Conservation (phyloP, 2,797 vertebrate genomes). For the Percopsis omiscomaycus region DNA sequence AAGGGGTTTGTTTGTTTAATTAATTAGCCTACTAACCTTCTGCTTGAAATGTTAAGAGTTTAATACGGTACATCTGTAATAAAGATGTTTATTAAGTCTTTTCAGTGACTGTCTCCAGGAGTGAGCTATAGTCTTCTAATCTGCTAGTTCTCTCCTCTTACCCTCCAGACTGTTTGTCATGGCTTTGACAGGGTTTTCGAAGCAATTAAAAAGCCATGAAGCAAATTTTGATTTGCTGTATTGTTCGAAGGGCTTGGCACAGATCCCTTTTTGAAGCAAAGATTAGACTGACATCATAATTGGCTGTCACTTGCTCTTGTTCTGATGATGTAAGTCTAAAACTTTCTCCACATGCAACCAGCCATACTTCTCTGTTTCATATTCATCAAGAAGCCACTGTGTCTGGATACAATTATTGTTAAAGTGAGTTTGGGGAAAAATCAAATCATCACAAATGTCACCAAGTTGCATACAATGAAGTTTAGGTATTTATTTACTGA, state of each 20-base stretch:
- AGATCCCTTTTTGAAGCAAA: neutral
- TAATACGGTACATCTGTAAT: too few relatives aligned
- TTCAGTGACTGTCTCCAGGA: too few relatives aligned
- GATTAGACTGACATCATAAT: neutral
- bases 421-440: slow-evolving; percentile 4
- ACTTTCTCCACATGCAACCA: slow-evolving; percentile 9
- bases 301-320: neutral
- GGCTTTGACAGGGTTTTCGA: neutral
- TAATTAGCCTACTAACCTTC: too few relatives aligned
- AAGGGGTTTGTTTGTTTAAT: too few relatives aligned
- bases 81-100: too few relatives aligned
- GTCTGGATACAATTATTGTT: slow-evolving; percentile 34
- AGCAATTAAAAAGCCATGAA: neutral
- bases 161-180: too few relatives aligned
- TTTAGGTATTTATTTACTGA: slow-evolving; percentile 10
- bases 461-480: slow-evolving; percentile 11
- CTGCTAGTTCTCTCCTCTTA: too few relatives aligned
- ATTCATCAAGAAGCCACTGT: neutral
- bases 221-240: neutral
- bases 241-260: slow-evolving; percentile 7
- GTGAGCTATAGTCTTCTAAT: too few relatives aligned
- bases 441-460: neutral
- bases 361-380: too few relatives aligned
- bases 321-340: neutral
- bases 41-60: too few relatives aligned